Conservation (phyloP, 2,113 vertebrate species). For the Lophotis ruficrista region DNA sequence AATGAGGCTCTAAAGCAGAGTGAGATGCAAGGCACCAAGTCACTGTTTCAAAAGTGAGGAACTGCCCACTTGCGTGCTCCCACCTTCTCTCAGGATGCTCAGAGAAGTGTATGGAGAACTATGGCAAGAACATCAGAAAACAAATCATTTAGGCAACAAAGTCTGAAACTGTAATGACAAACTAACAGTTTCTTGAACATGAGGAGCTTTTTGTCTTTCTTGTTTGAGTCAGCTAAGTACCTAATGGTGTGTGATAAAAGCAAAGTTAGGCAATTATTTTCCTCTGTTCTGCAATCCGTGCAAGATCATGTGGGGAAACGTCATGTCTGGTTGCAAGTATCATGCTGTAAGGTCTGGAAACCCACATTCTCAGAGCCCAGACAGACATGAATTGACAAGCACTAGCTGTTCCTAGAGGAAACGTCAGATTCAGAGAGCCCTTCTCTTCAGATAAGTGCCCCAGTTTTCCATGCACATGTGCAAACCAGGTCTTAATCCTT, state of each 20-base stretch:
- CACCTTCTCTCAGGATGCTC: not conserved
- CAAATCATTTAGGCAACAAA: not conserved
- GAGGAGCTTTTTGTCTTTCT: not conserved
- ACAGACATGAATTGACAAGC: constrained; percentile 45
- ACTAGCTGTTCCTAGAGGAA: constrained; percentile 5
- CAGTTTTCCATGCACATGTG: not conserved
- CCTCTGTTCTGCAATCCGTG: constrained; percentile 41
- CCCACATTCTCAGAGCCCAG: not conserved
- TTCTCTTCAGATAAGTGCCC: constrained; percentile 6
- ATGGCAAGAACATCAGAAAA: not conserved
- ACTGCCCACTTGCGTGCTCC: not conserved
- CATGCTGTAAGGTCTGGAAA: constrained; percentile 31
- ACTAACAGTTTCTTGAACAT: constrained; percentile 10
- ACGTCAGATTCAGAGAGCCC: not conserved
- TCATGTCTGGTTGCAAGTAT: constrained; percentile 4
- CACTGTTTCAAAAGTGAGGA: not conserved
- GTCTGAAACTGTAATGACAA: not conserved
- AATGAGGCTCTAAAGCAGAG: not conserved
- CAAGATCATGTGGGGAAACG: not conserved
- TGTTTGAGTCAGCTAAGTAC: not conserved
- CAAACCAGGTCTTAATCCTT: not conserved
- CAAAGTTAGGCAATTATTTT: constrained; percentile 41
- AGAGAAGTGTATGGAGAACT: not conserved
- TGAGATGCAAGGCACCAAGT: not conserved
- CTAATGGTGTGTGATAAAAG: constrained; percentile 45